Percentiles rank a stretch among this genome's conserved stretches.
Evolutionary conservation across 1,140 invertebrate species (phyloP).

Genomic region (Choristoneura fumiferana): DNA sequence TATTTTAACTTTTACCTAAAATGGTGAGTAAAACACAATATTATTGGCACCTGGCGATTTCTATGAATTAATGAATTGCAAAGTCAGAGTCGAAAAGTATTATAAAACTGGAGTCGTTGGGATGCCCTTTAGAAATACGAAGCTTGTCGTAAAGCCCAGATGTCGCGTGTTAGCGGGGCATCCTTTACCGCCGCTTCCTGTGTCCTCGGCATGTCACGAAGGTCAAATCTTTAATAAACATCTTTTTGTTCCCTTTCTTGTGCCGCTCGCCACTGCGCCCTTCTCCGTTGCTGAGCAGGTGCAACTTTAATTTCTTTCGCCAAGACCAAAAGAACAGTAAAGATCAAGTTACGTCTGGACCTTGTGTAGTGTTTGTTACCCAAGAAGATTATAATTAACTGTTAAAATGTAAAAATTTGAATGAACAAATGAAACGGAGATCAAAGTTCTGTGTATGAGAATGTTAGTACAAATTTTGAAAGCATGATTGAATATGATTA

Average conservation of each 20-base stretch:
- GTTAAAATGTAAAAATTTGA: too few species aligned
- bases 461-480: too few species aligned
- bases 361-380: neutral
- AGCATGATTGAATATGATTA: too few species aligned
- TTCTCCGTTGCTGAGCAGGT: conserved; percentile 5
- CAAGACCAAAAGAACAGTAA: neutral
- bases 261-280: neutral
- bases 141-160: neutral
- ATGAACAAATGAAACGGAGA: too few species aligned
- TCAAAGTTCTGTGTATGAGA: too few species aligned
- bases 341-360: conserved; percentile 3
- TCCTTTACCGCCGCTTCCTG: conserved; percentile 10
- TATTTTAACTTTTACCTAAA: too few species aligned
- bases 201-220: conserved; percentile 14
- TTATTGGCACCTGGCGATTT: too few species aligned
- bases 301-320: conserved; percentile 9
- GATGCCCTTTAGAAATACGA: too few species aligned
- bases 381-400: neutral
- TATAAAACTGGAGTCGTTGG: too few species aligned
- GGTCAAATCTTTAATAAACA: conserved; percentile 19
- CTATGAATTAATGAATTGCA: too few species aligned
- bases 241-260: conserved; percentile 10
- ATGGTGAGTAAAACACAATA: too few species aligned
- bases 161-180: conserved; percentile 12
- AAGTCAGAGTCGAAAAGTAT: too few species aligned